phyloP scores from a whole-genome alignment of 2,113 vertebrate species.

The Gulo gulo region DNA sequence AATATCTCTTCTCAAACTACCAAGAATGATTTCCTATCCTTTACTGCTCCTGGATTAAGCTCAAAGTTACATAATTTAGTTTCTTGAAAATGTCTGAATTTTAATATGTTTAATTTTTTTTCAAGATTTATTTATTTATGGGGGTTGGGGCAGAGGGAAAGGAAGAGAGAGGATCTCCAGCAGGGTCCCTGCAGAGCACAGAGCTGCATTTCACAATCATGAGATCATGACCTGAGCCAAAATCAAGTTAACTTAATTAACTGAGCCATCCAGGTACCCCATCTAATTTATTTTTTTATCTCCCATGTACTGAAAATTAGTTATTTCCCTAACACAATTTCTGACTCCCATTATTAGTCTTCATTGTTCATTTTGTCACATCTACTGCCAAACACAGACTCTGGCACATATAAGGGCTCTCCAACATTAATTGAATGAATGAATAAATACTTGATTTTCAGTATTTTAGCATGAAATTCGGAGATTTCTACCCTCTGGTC shows the following conservation, averaged over 20 bases:
- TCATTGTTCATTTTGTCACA: neutral
- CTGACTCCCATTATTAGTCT: neutral
- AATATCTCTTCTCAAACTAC: neutral
- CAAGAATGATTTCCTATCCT: neutral
- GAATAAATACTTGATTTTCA: conserved; percentile 5
- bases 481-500: neutral
- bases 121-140: neutral
- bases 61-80: conserved; percentile 11
- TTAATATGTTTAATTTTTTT: neutral
- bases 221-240: neutral
- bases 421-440: neutral
- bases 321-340: neutral
- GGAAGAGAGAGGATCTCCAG: neutral
- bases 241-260: neutral
- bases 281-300: neutral
- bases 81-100: conserved; percentile 2
- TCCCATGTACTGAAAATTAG: neutral
- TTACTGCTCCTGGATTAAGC: neutral
- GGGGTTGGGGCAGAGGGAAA: neutral
- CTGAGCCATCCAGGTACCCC: neutral
- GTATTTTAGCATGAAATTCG: neutral
- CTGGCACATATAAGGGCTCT: neutral
- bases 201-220: neutral
- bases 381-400: neutral
- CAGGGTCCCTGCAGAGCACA: neutral